Percentiles rank a stretch among this genome's conserved stretches.
phyloP scores from a whole-genome alignment of 2,888 invertebrate species.

The Marasmarcha lunaedactyla region DNA sequence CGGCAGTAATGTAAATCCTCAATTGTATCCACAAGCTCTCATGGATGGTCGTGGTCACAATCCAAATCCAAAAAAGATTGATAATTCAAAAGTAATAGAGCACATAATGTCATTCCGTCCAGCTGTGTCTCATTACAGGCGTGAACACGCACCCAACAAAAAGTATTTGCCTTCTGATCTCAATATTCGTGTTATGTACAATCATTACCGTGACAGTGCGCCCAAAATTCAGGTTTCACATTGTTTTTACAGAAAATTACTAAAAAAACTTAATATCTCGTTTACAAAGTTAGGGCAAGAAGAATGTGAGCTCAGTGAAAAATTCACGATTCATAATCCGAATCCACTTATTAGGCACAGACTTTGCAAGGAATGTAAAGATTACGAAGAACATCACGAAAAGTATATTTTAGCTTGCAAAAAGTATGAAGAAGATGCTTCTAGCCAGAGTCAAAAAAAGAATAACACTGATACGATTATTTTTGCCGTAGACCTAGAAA shows the following conservation, averaged over 20 bases:
- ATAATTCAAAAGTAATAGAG: constrained; percentile 5
- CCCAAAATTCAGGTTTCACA: neutral
- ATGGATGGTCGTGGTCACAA: constrained; percentile 1
- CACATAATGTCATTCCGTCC: constrained; percentile 16
- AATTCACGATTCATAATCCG: constrained; percentile 10
- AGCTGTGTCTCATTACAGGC: constrained; percentile 15
- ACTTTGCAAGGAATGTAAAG: constrained; percentile 8
- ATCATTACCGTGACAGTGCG: constrained; percentile 8
- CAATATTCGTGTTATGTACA: constrained; percentile 11
- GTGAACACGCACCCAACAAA: constrained; percentile 17
- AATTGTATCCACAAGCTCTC: neutral
- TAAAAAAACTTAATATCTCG: constrained; percentile 2
- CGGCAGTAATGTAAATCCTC: neutral
- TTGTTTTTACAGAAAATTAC: constrained; percentile 2
- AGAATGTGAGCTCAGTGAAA: constrained; percentile 11
- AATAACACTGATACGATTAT: constrained; percentile 6
- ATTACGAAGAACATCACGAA: constrained; percentile 9
- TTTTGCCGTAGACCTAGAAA: constrained; percentile 14
- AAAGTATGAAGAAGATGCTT: constrained; percentile 10
- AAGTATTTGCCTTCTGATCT: constrained; percentile 15
- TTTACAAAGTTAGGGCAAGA: constrained; percentile 7
- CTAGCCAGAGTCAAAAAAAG: constrained; percentile 3
- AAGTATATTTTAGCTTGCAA: constrained; percentile 10
- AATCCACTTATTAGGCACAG: constrained; percentile 9
- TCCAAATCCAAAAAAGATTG: neutral